These are phyloP conservation scores for Natator depressus DNA, from an alignment of 2,113 vertebrate species.

Conservation along the genomic window DNA sequence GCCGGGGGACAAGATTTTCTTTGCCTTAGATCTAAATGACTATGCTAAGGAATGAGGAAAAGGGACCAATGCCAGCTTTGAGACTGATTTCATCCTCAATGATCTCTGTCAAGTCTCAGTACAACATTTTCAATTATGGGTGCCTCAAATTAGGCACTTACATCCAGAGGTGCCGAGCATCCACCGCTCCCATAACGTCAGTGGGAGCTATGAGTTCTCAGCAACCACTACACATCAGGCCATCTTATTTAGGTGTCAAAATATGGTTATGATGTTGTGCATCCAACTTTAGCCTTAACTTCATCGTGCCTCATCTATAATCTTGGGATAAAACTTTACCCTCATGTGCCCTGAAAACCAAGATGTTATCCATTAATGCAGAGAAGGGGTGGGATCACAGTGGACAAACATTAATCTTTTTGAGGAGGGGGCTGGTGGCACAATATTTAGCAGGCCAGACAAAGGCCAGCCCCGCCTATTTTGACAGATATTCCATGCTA, in stretches of 20 bases:
- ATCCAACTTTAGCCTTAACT: neutral
- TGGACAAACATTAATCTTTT: neutral
- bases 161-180: neutral
- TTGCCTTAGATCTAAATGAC: neutral
- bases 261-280: neutral
- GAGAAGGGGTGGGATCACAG: neutral
- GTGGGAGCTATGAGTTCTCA: neutral
- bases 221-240: neutral
- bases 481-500: neutral
- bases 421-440: neutral
- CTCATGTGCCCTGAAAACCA: neutral
- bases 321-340: neutral
- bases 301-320: neutral
- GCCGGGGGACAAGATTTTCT: neutral
- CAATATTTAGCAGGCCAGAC: neutral
- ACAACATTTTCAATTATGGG: neutral
- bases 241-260: neutral
- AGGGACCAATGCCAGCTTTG: accelerated
- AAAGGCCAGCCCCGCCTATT: neutral
- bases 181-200: neutral
- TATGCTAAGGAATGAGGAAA: accelerated
- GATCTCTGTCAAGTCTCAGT: accelerated
- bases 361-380: neutral
- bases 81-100: accelerated
- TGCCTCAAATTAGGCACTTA: neutral